Base-by-base conservation (phyloP, 2,113 vertebrate genomes). In the Mohoua ochrocephala region DNA sequence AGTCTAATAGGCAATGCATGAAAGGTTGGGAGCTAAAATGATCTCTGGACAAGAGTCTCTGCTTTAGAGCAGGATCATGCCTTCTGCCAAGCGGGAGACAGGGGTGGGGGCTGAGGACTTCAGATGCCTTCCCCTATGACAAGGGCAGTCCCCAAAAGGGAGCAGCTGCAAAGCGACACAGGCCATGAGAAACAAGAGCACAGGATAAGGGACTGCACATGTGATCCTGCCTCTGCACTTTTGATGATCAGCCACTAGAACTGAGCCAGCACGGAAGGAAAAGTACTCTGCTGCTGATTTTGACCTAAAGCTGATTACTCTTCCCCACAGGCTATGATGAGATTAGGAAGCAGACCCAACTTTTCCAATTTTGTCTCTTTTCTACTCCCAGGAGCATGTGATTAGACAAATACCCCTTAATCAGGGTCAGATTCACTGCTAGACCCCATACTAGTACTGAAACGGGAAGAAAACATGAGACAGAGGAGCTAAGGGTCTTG, bases 91-190 rank as follows among this genome's bases (percentile, higher is more conserved):
- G 53, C 39, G 18, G 13, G 23, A 76, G 20, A 52, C 4, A 50
- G 2, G 0, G 3, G 15, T 39, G 2, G 6, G 7, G 3, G 1
- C 1, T 47, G 27, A 53, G 49, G 31, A 53, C 9, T 41, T 31
- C 17, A 45, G 41, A 24, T 37, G 13, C 8, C 18, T 59, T 59
- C 16, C 3, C 13, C 37, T 49, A 8, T 18, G 22, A 27, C 17
- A 71, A 26, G 4, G 24, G 19, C 24, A 59, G 20, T 10, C 11
- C 31, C 44, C 9, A 21, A 30, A 89, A 78, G 15, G 8, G 13
- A 89, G 30, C 4, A 47, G 6, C 7, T 81, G 27, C 26, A 87
- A 63, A 92, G 39, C 15, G 75, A 39, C 11, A n/a, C 6, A 50
- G 30, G 4, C 6, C 27, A 28, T 2, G 18, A 69, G 33, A 39